Base-by-base conservation (phyloP, 2,113 vertebrate species). In the Camelus bactrianus region DNA sequence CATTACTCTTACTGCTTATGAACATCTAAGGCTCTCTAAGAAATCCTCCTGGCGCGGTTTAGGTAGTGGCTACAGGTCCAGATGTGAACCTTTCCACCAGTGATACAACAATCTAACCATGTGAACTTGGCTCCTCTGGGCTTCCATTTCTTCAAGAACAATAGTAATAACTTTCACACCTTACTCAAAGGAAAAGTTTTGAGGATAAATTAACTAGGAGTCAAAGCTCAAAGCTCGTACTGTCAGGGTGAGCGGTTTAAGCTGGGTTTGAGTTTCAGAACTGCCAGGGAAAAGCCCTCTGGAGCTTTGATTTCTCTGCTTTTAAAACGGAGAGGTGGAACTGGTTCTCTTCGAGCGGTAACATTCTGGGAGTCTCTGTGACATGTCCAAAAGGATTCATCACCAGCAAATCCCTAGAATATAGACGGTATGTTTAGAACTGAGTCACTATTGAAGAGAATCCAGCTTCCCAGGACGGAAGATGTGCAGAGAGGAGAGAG, bases 321-420 rank as follows among this genome's bases (percentile, higher is more conserved):
- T 77, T 83, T 86, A 72, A 92, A 96, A 92, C 60, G 50, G 91
- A 54, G 64, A 62, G 54, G 56, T 73, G 50, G 28, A 56, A 26
- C 56, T 65, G 24, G 60, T n/a, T 58, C 26, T 54, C 26, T 86
- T 15, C 60, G 5, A 93, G 52, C 46, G 46, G 0, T 32, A 17
- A 30, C 6, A 79, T 69, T n/a, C 67, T 24, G 2, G 79, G 72
- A 69, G 30, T 64, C 15, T 80, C 0, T 26, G 14, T 65, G 42
- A 94, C 42, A 15, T 54, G 8, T 65, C 50, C 70, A 6, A 20
- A 91, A 50, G 28, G 30, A 35, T 8, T 64, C 76, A 72, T 75
- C 54, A 32, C 72, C 11, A 46, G n/a, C 8, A 54, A 24, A 69
- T 38, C 82, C 42, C 65, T 73, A n/a, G 38, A 60, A 79, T 24